These are phyloP conservation scores for Margaritifera margaritifera DNA, from an alignment of 2,888 invertebrate species.

Conservation along the genomic window DNA sequence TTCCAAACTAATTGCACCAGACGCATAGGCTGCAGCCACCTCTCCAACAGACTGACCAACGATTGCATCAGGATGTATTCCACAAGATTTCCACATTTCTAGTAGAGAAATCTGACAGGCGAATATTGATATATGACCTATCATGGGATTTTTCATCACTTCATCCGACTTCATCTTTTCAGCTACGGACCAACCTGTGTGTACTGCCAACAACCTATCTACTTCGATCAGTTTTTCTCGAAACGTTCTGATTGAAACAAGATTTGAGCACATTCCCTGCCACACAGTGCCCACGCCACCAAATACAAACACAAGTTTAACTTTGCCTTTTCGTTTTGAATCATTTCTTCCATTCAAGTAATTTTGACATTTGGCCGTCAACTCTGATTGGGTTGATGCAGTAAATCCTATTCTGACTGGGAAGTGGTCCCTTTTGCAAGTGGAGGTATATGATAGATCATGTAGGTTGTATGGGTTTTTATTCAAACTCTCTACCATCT, in stretches of 20 bases:
- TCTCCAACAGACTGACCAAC: conserved; percentile 61
- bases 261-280: conserved; percentile 40
- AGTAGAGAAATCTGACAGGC: conserved; percentile 49
- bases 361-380: no score
- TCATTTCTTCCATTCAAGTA: no score
- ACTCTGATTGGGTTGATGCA: no score
- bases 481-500: no score
- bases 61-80: conserved; percentile 41
- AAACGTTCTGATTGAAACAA: no score
- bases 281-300: conserved; percentile 50
- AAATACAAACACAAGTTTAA: conserved; percentile 44
- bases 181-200: conserved; percentile 2
- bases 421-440: no score
- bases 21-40: conserved; percentile 49
- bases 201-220: no score
- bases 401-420: no score
- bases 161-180: conserved; percentile 11
- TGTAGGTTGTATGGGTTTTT: no score
- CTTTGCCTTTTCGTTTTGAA: neutral
- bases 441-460: no score
- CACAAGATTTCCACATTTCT: conserved; percentile 38
- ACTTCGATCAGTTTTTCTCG: conserved; percentile 1
- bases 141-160: conserved; percentile 26
- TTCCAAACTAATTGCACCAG: conserved; percentile 36
- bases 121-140: conserved; percentile 52